Percentiles rank a stretch among this genome's conserved stretches.
Evolutionary conservation across 2,888 invertebrate genomes (phyloP).

Genomic region (Glyphotaelius pellucidus): DNA sequence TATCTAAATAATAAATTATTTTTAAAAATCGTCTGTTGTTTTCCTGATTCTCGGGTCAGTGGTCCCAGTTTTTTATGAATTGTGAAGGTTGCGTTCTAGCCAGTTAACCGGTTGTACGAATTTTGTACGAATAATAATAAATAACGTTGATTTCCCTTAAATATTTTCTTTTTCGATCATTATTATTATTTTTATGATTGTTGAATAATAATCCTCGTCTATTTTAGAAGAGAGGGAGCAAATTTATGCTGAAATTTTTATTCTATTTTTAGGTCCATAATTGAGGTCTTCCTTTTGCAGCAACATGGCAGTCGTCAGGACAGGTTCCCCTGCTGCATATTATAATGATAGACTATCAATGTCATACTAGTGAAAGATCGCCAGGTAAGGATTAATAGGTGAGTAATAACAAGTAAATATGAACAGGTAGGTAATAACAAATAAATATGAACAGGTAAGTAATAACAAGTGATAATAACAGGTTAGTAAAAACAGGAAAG

Average conservation of each 20-base stretch:
- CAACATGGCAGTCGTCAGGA: not conserved
- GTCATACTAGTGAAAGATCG: too few species aligned
- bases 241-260: not conserved
- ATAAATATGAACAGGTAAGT: too few species aligned
- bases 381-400: too few species aligned
- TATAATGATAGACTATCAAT: too few species aligned
- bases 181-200: not conserved
- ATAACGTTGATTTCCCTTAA: not conserved
- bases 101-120: not conserved
- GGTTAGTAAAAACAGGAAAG: too few species aligned
- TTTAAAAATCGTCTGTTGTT: not conserved
- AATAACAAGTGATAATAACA: too few species aligned
- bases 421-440: too few species aligned
- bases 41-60: not conserved
- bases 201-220: not conserved
- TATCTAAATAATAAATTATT: not conserved
- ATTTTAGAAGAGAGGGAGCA: not conserved
- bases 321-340: too few species aligned
- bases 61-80: not conserved
- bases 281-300: not conserved
- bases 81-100: not conserved
- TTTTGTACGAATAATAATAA: too few species aligned
- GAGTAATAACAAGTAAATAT: too few species aligned
- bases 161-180: not conserved
- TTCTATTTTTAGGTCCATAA: not conserved